Evolutionary conservation across 2,888 invertebrate species (phyloP).

Genomic region (Drosophila algonquin): DNA sequence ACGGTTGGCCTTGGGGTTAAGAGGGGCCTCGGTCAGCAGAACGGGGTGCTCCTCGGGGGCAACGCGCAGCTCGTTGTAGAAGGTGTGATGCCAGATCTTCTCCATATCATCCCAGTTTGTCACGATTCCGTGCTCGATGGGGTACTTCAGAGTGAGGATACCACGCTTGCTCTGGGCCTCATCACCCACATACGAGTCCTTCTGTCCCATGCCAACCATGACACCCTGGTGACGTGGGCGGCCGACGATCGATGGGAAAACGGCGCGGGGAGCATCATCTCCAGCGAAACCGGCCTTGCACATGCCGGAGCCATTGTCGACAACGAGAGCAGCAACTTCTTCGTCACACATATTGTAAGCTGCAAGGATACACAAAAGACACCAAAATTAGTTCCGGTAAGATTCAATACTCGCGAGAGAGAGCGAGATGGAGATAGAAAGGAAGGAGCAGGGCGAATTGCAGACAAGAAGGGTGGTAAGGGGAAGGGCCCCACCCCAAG

Average conservation of each 20-base stretch:
- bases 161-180: slow-evolving; percentile 94
- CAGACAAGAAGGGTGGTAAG: not conserved
- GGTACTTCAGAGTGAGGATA: slow-evolving; percentile 97
- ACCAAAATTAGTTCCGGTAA: slow-evolving; percentile 14
- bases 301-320: slow-evolving; percentile 96
- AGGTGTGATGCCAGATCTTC: slow-evolving; percentile 99
- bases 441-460: not conserved
- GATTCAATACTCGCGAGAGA: not conserved
- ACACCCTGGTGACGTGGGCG: slow-evolving; percentile 94
- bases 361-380: slow-evolving; percentile 51
- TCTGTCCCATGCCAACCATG: slow-evolving; percentile 97
- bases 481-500: slow-evolving; percentile 32
- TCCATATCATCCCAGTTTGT: slow-evolving; percentile 99
- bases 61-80: slow-evolving; percentile 98
- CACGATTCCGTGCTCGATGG: slow-evolving; percentile 98
- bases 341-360: slow-evolving; percentile 94
- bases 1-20: slow-evolving; percentile 94
- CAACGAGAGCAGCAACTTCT: slow-evolving; percentile 96
- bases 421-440: not conserved
- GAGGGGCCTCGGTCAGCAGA: slow-evolving; percentile 93
- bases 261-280: slow-evolving; percentile 94
- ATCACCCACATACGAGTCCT: slow-evolving; percentile 94
- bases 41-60: slow-evolving; percentile 97
- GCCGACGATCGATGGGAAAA: slow-evolving; percentile 95
- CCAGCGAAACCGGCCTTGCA: slow-evolving; percentile 97